Evolutionary conservation across 2,888 invertebrate genomes (phyloP), one percentile per base, ranked within the genome.

Genomic region (Pycnomerus fuliginosus): DNA sequence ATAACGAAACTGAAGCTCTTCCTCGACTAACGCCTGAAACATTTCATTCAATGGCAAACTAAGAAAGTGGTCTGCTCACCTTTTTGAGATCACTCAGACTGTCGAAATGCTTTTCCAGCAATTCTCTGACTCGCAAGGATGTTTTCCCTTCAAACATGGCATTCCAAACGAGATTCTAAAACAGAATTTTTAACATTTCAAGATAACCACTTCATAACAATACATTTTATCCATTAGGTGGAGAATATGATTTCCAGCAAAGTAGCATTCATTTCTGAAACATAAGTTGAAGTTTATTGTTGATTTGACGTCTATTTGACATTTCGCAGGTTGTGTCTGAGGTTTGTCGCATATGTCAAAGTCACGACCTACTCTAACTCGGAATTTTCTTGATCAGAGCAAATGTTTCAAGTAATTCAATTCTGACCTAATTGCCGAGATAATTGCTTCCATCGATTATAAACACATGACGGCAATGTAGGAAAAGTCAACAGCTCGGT

Each of bases 71-170:
- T 20, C 5, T 20, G 20, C 37, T 30, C 36, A 47, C 46, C 46
- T 35, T 23, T 24, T 41, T 37, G 23, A 36, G 23, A 29, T 33
- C 15, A 33, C 28, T 4, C 30, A 40, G 42, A 43, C 43, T 33
- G 56, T 13, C n/a, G 30, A 50, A 52, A 28, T 58, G 48, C 30
- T 34, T 53, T 38, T 50, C 48, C 49, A 56, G 39, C 16, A 58
- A 44, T 33, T 47, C 48, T 27, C 50, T 56, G 27, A 58, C 52
- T 32, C 53, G 50, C 16, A 50, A 40, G 36, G 34, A 53, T 10
- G 48, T 50, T 40, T 48, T 58, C 49, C 56, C 55, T 43, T 61
- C 59, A 55, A 59, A 61, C 58, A 61, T 59, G 41, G 55, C 59
- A 58, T 56, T 35, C 54, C 49, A 23, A 40, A 46, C 29, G 31